These are phyloP conservation scores for Trinorchestia longiramus DNA, from an alignment of 1,140 invertebrate species.

Conservation along the genomic window DNA sequence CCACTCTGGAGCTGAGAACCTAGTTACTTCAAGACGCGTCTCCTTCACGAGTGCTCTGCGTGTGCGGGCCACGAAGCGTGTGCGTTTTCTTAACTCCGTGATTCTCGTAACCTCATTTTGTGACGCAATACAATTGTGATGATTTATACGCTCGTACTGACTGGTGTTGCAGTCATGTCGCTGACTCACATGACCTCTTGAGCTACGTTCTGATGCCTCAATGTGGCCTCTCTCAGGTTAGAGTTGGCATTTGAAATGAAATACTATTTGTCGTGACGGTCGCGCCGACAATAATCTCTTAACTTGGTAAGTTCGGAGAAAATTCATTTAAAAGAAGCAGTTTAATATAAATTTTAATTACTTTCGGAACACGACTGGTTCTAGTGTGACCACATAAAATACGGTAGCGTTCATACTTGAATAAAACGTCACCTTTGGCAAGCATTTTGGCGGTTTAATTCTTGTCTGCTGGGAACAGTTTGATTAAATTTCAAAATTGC, in stretches of 20 bases:
- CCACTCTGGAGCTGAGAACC: background rate
- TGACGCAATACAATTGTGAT: background rate
- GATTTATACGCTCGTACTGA: constrained; percentile 3
- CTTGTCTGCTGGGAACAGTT: background rate
- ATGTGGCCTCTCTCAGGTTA: background rate
- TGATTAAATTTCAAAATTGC: background rate
- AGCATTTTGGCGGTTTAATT: background rate
- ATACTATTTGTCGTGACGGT: background rate
- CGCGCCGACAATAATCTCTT: background rate
- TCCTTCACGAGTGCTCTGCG: background rate
- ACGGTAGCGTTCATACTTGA: background rate
- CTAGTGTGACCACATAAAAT: background rate
- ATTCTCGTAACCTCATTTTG: constrained; percentile 4
- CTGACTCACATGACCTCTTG: constrained; percentile 5
- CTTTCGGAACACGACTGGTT: background rate
- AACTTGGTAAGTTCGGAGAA: background rate
- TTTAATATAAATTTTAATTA: background rate
- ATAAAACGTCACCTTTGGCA: background rate
- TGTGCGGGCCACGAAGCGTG: background rate
- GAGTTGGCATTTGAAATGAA: background rate
- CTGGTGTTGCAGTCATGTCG: background rate
- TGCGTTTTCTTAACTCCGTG: background rate
- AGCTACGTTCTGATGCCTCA: background rate
- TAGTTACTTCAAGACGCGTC: background rate
- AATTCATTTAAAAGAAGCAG: background rate